These are phyloP conservation scores for Acanthaster planci DNA, from an alignment of 35 echinoderm and acorn worm species.

Conservation along the genomic window DNA sequence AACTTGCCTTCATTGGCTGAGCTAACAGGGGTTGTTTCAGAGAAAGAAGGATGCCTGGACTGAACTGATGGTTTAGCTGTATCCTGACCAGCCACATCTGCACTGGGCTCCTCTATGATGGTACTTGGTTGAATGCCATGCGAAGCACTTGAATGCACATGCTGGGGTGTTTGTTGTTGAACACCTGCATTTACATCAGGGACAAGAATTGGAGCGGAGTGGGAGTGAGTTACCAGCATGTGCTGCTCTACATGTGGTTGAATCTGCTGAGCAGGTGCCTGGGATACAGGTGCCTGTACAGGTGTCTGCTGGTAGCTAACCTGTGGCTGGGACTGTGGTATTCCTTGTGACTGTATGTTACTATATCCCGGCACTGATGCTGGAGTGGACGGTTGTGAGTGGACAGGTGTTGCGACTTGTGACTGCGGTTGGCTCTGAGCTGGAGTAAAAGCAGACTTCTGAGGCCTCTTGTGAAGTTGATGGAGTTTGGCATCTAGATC, in stretches of 20 bases:
- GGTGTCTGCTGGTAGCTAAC: constrained; percentile 5
- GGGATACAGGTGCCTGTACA: constrained; percentile 16
- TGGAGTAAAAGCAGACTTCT: constrained; percentile 37
- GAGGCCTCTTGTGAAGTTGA: constrained; percentile 34
- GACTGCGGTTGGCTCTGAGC: constrained; percentile 13
- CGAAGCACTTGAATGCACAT: constrained; percentile 1
- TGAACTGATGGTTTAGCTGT: background rate
- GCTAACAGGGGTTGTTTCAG: constrained; percentile 9
- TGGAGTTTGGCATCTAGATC: constrained; percentile 47
- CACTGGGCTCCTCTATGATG: background rate
- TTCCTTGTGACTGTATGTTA: background rate
- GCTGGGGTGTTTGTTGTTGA: background rate
- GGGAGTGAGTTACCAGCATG: constrained; percentile 4
- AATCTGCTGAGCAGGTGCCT: constrained; percentile 22
- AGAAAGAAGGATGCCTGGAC: background rate
- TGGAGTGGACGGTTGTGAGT: constrained; percentile 11
- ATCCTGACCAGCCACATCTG: background rate
- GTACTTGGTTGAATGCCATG: background rate
- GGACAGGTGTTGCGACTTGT: constrained; percentile 39
- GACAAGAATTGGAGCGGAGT: background rate
- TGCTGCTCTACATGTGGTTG: background rate
- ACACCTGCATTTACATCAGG: background rate
- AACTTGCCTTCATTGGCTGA: background rate
- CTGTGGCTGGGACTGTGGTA: constrained; percentile 2
- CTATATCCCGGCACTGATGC: background rate